A percentile compares a stretch with the other conserved stretches of the same genome.
Evolutionary conservation across 2,888 invertebrate genomes (phyloP).

Genomic region (Hemistola chrysoprasaria): DNA sequence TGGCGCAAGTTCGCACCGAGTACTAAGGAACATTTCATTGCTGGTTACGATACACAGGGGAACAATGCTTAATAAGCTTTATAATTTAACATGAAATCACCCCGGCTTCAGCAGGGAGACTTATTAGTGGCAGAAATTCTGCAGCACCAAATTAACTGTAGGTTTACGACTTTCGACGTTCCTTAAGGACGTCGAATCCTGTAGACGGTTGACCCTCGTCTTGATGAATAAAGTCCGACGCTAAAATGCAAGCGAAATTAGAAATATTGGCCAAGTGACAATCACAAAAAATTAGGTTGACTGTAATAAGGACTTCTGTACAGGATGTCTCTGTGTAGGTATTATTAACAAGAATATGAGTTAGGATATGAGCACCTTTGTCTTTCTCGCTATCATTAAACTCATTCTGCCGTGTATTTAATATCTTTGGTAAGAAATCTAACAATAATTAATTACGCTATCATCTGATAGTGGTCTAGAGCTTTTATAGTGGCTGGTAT

Average conservation of each 20-base stretch:
- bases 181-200: too few relatives aligned
- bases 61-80: conserved; percentile 75
- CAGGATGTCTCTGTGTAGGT: too few relatives aligned
- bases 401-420: too few relatives aligned
- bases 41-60: conserved; percentile 68
- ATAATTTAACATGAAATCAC: conserved; percentile 71
- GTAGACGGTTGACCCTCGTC: too few relatives aligned
- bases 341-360: too few relatives aligned
- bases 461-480: too few relatives aligned
- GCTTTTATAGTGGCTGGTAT: too few relatives aligned
- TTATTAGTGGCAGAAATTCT: conserved; percentile 56
- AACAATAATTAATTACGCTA: too few relatives aligned
- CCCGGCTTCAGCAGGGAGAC: conserved; percentile 50
- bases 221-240: conserved; percentile 19
- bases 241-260: conserved; percentile 8
- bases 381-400: too few relatives aligned
- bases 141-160: conserved; percentile 45
- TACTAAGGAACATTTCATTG: conserved; percentile 57
- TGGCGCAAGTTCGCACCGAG: conserved; percentile 36
- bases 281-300: conserved; percentile 5
- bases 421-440: too few relatives aligned
- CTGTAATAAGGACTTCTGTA: too few relatives aligned
- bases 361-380: too few relatives aligned
- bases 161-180: conserved; percentile 43
- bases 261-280: conserved; percentile 13